Evolutionary conservation across 2,888 invertebrate species (phyloP), one percentile per base, ranked within the genome.

Genomic region (Hypomecis punctinalis): DNA sequence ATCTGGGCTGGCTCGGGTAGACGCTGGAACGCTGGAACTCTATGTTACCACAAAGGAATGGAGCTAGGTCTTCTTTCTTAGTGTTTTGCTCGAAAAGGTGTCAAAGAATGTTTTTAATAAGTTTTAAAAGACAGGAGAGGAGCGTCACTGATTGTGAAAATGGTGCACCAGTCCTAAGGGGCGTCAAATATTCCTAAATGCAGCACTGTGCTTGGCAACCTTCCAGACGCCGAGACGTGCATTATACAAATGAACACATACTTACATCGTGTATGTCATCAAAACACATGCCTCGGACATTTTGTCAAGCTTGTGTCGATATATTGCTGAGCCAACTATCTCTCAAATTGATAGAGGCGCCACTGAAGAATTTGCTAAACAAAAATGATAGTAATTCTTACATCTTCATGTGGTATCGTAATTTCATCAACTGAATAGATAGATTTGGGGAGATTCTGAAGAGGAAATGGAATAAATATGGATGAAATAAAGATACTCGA

Each of bases 161-260:
- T 23, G 23, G 23, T 3, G 1, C 23, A 1, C 23, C 23, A 23
- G 23, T 3, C 1, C 23, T 23, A 23, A 23, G 37, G 13, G 39
- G 10, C 51, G 9, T 13, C 13, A 49, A 23, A 7, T 13, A 35
- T 51, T 11, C 33, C 40, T 42, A n/a, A 40, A 52, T 52, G n/a
- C 52, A 33, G 0, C n/a, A 8, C 52, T 52, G 52, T 9, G 23
- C 42, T 57, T 63, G 63, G 63, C 57, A 57, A 42, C 52, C 10
- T n/a, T 57, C 63, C 63, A 63, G n/a, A 37, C 10, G 37, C 58
- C 43, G 48, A 48, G 63, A 53, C 58, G 35, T 63, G 63, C 59
- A 63, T 63, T 59, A 49, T 43, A 63, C 63, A 63, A 63, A 63
- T 63, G 63, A 63, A 59, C 59, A 63, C 39, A 47, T 59, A 47